Evolutionary conservation across 2,888 invertebrate genomes (phyloP).

Genomic region (Cephus runcator): DNA sequence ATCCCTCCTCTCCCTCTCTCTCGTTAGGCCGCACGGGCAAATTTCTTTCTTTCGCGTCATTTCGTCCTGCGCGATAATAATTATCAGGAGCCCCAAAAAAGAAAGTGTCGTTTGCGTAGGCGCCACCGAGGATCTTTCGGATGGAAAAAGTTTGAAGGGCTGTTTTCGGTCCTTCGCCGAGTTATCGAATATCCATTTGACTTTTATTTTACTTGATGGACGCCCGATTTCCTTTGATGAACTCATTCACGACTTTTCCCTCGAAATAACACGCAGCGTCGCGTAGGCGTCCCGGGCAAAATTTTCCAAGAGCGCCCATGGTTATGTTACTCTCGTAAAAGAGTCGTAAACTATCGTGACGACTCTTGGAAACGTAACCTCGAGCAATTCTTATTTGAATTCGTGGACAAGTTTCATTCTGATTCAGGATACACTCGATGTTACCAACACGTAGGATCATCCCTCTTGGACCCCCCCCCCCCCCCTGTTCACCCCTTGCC

Average conservation of each 20-base stretch:
- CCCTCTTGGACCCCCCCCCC: background rate
- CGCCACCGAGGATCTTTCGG: background rate
- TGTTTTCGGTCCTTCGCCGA: constrained; percentile 11
- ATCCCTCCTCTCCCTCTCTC: background rate
- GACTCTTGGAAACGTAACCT: background rate
- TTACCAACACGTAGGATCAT: background rate
- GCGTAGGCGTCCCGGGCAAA: background rate
- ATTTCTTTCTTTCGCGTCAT: background rate
- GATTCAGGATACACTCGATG: background rate
- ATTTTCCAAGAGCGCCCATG: constrained; percentile 5
- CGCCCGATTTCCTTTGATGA: background rate
- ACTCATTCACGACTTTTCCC: background rate
- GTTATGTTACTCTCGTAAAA: constrained; percentile 28
- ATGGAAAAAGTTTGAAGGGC: background rate
- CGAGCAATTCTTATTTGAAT: background rate
- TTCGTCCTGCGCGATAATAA: background rate
- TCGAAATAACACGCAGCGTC: constrained; percentile 21
- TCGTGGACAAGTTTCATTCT: background rate
- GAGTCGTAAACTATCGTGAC: constrained; percentile 23
- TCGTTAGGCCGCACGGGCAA: background rate
- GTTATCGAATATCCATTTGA: constrained; percentile 4
- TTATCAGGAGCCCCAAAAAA: background rate
- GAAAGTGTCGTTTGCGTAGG: constrained; percentile 32
- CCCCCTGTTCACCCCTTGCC: background rate
- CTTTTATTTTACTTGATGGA: background rate